Percentiles rank a stretch among this genome's conserved stretches.
Conservation (phyloP, 2,888 invertebrate species). For the Apeira syringaria region DNA sequence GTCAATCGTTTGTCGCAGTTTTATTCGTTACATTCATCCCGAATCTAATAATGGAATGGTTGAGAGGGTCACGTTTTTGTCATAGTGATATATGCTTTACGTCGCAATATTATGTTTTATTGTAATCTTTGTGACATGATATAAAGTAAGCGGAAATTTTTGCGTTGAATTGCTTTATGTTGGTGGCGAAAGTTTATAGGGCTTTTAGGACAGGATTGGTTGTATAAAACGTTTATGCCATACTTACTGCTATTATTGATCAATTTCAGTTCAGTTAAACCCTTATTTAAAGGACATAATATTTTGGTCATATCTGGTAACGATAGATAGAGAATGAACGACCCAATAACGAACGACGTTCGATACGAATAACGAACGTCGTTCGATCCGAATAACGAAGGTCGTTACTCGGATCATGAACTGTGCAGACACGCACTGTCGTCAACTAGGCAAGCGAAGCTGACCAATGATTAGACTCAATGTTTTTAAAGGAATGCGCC, state of each 20-base stretch:
- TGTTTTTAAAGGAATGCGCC: too few relatives aligned
- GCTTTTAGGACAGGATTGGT: conserved; percentile 15
- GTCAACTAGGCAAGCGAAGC: too few relatives aligned
- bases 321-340: too few relatives aligned
- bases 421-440: too few relatives aligned
- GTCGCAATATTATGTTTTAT: conserved; percentile 44
- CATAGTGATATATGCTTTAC: conserved; percentile 32
- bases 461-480: too few relatives aligned
- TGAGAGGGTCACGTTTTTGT: conserved; percentile 56
- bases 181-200: conserved; percentile 23
- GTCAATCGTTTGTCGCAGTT: conserved; percentile 69
- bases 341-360: too few relatives aligned
- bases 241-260: conserved; percentile 12
- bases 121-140: conserved; percentile 44
- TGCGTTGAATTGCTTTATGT: conserved; percentile 36
- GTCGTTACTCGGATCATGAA: too few relatives aligned
- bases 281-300: background rate
- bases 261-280: background rate
- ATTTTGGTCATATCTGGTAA: too few relatives aligned
- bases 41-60: conserved; percentile 65
- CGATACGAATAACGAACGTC: too few relatives aligned
- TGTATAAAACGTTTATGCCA: conserved; percentile 14
- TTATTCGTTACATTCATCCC: conserved; percentile 61
- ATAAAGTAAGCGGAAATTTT: conserved; percentile 46
- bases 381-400: too few relatives aligned